These are phyloP conservation scores for Passer montanus DNA, from an alignment of 2,113 vertebrate species.

Conservation along the genomic window DNA sequence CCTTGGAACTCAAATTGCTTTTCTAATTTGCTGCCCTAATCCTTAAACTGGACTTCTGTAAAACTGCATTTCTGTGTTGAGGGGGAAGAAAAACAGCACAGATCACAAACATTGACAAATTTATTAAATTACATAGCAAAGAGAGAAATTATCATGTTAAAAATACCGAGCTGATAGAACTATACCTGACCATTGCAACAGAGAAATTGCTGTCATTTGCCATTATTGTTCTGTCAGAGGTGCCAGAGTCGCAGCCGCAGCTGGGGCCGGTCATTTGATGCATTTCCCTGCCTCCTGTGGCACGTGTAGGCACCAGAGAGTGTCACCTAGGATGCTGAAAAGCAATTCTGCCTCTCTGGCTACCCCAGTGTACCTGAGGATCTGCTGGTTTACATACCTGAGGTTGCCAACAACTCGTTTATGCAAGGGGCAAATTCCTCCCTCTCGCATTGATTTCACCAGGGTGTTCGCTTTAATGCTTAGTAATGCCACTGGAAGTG, in stretches of 20 bases:
- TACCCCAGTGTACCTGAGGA: background rate
- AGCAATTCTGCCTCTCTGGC: background rate
- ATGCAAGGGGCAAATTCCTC: background rate
- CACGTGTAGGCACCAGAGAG: background rate
- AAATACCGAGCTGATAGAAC: background rate
- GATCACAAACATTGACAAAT: background rate
- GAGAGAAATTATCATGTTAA: background rate
- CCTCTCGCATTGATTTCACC: background rate
- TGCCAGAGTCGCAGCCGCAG: background rate
- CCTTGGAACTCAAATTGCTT: background rate
- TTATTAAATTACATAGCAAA: background rate
- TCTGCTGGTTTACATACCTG: background rate
- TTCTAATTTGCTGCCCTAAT: background rate
- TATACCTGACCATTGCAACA: background rate
- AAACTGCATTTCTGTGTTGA: background rate
- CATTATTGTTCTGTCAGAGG: conserved; percentile 8
- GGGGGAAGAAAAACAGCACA: background rate
- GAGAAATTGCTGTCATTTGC: background rate
- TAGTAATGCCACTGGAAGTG: conserved; percentile 4
- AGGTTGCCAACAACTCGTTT: background rate
- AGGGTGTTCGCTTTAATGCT: background rate
- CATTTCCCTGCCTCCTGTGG: background rate
- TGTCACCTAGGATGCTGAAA: background rate
- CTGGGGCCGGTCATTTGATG: background rate
- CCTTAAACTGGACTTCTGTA: background rate